Percentiles rank a stretch among this genome's conserved stretches.
These are phyloP conservation scores for Drosophila watanabei DNA, from an alignment of 1,140 invertebrate species.

Conservation along the genomic window DNA sequence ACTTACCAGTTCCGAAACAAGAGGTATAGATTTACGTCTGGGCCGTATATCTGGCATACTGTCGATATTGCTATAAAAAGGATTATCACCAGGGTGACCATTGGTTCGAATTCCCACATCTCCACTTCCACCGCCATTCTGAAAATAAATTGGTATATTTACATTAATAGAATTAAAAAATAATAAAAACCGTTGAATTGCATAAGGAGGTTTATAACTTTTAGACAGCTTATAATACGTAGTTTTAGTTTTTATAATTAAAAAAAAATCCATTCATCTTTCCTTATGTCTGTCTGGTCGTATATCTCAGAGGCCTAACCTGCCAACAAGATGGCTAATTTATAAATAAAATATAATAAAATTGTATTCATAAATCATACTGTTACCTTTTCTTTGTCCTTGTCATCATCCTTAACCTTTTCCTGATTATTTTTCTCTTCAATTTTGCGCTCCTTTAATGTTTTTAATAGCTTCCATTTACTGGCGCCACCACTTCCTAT, in stretches of 20 bases:
- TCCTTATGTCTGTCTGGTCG: background rate
- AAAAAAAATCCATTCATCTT: background rate
- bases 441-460: constrained; percentile 94
- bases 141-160: constrained; percentile 53
- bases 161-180: background rate
- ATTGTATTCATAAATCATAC: background rate
- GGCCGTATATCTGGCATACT: constrained; percentile 99
- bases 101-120: constrained; percentile 91
- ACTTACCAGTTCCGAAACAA: constrained; percentile 99
- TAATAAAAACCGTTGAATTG: background rate
- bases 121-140: constrained; percentile 92
- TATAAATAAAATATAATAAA: constrained; percentile 3
- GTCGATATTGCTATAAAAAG: constrained; percentile 99
- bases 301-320: background rate
- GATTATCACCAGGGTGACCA: constrained; percentile 97
- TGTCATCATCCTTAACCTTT: constrained; percentile 88
- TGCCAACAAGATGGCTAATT: background rate
- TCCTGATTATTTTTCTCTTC: constrained; percentile 91
- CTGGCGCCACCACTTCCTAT: constrained; percentile 85
- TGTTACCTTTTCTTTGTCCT: constrained; percentile 89
- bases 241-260: background rate
- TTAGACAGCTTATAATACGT: no score
- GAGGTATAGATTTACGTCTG: constrained; percentile 97
- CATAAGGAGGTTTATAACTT: background rate
- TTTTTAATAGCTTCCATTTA: constrained; percentile 96